Conservation (phyloP, 2,797 vertebrate species). For the Pseudochromis fuscus region DNA sequence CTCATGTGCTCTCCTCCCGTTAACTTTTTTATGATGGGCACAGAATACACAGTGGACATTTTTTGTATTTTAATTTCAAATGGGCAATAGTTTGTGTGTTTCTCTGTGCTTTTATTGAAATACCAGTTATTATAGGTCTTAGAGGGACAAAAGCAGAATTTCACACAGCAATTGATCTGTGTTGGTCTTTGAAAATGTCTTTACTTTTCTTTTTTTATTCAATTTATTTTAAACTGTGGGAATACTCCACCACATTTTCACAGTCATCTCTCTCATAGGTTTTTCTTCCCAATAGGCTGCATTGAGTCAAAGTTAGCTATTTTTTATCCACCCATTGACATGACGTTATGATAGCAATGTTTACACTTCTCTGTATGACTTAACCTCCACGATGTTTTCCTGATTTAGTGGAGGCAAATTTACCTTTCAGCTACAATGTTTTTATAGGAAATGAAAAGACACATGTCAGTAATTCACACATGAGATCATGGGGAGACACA, state of each 20-base stretch:
- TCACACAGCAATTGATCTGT: background rate
- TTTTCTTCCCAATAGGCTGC: background rate
- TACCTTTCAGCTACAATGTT: slow-evolving; percentile 2
- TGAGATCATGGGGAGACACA: slow-evolving; percentile 5
- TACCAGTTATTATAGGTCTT: background rate
- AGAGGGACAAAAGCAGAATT: slow-evolving; percentile 1
- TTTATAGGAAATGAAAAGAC: slow-evolving; percentile 16
- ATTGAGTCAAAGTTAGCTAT: background rate
- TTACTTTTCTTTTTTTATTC: background rate
- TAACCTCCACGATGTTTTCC: background rate
- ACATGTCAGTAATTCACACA: slow-evolving; percentile 35
- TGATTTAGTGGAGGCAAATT: background rate
- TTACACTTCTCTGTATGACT: background rate
- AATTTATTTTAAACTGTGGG: background rate
- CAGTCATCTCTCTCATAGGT: background rate
- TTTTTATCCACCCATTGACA: background rate
- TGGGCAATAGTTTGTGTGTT: too few species aligned
- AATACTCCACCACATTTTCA: background rate
- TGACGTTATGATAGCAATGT: too few species aligned
- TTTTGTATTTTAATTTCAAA: too few species aligned
- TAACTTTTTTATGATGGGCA: background rate
- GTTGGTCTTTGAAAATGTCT: too few species aligned
- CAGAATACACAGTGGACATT: background rate
- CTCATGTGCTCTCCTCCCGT: background rate
- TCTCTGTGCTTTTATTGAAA: too few species aligned